Conservation (phyloP, 2,888 invertebrate species). For the Craniophora ligustri region DNA sequence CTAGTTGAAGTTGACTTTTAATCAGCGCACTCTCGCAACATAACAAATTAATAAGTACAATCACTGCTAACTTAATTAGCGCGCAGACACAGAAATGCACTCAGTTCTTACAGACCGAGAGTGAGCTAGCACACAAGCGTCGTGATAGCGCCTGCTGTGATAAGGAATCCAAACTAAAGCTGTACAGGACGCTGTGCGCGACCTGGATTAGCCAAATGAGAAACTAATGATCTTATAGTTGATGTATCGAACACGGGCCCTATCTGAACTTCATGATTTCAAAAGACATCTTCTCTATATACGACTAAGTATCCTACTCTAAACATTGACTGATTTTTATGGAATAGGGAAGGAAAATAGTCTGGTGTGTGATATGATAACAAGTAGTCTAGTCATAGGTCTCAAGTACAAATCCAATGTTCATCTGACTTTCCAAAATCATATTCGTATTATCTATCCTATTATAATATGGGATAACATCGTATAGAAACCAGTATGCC, state of each 20-base stretch:
- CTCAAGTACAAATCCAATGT: too few species aligned
- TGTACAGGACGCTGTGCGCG: not conserved
- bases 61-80: not conserved
- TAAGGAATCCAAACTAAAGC: not conserved
- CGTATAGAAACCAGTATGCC: too few species aligned
- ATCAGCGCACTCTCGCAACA: not conserved
- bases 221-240: not conserved
- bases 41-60: not conserved
- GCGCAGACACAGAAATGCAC: conserved; percentile 24
- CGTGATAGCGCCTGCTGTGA: conserved; percentile 3
- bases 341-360: too few species aligned
- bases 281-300: too few species aligned
- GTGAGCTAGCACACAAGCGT: not conserved
- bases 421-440: too few species aligned
- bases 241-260: not conserved
- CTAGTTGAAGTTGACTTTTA: not conserved
- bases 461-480: too few species aligned
- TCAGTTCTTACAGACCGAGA: not conserved
- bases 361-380: too few species aligned
- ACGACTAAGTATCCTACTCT: too few species aligned
- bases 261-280: too few species aligned
- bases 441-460: too few species aligned
- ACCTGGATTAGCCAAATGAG: conserved; percentile 13
- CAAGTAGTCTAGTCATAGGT: too few species aligned
- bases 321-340: too few species aligned